phyloP scores from a whole-genome alignment of 1,140 invertebrate species.

The Latrodectus geometricus region DNA sequence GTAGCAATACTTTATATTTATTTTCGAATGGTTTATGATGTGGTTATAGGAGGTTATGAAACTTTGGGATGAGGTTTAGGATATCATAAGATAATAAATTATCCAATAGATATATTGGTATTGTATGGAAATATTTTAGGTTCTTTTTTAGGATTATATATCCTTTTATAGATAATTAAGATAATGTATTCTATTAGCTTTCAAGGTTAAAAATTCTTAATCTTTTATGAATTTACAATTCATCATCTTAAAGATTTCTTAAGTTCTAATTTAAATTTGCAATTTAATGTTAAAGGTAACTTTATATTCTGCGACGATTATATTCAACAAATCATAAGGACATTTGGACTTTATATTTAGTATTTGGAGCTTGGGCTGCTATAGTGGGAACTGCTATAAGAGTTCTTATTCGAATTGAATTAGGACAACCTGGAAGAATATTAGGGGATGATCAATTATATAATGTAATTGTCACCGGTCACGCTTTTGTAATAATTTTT shows the following conservation, averaged over 20 bases:
- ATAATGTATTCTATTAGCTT: too few species aligned
- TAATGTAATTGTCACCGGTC: constrained; percentile 76
- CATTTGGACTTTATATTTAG: constrained; percentile 80
- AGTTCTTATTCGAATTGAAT: constrained; percentile 77
- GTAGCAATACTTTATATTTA: constrained; percentile 33
- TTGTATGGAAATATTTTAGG: too few species aligned
- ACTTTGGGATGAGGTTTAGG: too few species aligned
- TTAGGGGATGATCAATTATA: constrained; percentile 79
- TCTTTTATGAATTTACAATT: constrained; percentile 42
- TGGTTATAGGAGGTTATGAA: background rate
- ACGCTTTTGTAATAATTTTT: constrained; percentile 84
- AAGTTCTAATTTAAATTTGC: too few species aligned
- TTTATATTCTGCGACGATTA: constrained; percentile 70
- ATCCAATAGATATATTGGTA: too few species aligned
- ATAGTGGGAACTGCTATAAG: constrained; percentile 76
- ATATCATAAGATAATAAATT: too few species aligned
- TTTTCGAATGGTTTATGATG: constrained; percentile 5
- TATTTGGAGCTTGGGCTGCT: constrained; percentile 79
- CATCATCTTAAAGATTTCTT: background rate
- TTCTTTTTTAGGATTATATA: too few species aligned
- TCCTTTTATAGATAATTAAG: too few species aligned
- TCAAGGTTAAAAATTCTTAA: too few species aligned
- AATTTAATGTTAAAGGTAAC: too few species aligned
- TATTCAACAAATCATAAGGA: constrained; percentile 82
- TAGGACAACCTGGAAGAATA: constrained; percentile 74